Base-by-base conservation (phyloP, 23 tunicate genomes). In the Styela clava region DNA sequence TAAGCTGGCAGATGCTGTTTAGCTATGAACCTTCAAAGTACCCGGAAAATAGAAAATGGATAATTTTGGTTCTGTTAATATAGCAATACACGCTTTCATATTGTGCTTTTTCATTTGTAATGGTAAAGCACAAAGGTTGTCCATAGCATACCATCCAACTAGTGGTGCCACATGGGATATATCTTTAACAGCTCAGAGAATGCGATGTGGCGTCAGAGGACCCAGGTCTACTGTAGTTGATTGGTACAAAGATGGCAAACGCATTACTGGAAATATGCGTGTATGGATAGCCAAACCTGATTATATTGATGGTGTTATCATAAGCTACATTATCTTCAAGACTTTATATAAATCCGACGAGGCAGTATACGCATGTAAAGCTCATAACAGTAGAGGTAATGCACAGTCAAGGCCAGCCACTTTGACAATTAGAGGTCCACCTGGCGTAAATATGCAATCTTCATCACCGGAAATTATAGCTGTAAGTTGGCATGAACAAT, bases 381-480 rank as follows among this genome's bases (percentile, higher is more conserved):
- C 78, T 31, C 2, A 2, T 25, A 34, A 21, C n/a, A 3, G 3
- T 24, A 20, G 24, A 32, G 85, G 85, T 0, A 68, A 0, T 68
- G 64, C 69, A 62, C 25, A 36, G 21, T 81, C 85, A 22, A 68
- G 69, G 31, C 52, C 62, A 3, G 85, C 78, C 32, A 35, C 12
- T 23, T 26, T 81, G 12, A 69, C 32, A 18, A 81, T 81, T 31
- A 1, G 24, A 3, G 85, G 85, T 16, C 85, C 85, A 23, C 85
- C 85, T 34, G 63, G 33, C 7, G 72, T 81, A 33, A 63, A 24
- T 32, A 22, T 34, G 62, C 61, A 27, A 19, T 37, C 30, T 16
- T 18, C 31, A 16, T 25, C 33, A 33, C 73, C 71, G 0, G 26
- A 1, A 16, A n/a, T 62, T n/a, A 72, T 24, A 23, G 30, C 52